phyloP scores from a whole-genome alignment of 2,797 vertebrate species.

The Petrocephalus schoutedeni region DNA sequence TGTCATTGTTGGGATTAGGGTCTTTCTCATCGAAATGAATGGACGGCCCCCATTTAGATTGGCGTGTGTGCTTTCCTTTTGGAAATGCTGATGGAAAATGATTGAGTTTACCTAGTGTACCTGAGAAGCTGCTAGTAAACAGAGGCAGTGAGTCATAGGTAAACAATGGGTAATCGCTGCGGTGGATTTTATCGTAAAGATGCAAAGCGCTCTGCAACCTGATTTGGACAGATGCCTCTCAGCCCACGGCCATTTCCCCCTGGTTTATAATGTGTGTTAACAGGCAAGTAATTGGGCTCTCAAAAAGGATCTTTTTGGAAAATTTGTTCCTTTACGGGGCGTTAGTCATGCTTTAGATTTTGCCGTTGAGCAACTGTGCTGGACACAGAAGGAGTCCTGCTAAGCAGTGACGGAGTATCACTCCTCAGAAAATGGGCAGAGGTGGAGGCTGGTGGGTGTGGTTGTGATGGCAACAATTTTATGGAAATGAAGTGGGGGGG shows the following conservation, averaged over 20 bases:
- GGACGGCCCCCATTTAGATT: no score
- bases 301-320: conserved; percentile 37
- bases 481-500: not conserved
- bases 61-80: conserved; percentile 10
- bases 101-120: conserved; percentile 13
- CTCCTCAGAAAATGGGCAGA: not conserved
- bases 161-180: conserved; percentile 43
- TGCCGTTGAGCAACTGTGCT: not conserved
- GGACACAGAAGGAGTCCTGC: not conserved
- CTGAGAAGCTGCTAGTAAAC: conserved; percentile 23
- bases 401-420: not conserved
- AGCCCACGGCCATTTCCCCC: conserved; percentile 28
- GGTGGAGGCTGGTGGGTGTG: not conserved
- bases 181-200: conserved; percentile 45
- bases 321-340: conserved; percentile 44
- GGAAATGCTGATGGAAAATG: conserved; percentile 24
- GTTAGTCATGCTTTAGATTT: conserved; percentile 37
- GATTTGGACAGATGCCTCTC: conserved; percentile 36
- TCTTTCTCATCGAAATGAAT: no score
- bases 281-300: conserved; percentile 37
- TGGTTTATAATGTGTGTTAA: conserved; percentile 37
- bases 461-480: not conserved
- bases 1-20: no score
- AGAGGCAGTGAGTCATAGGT: conserved; percentile 35
- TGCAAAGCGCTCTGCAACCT: conserved; percentile 42